Percentiles rank a stretch among this genome's conserved stretches.
These are phyloP conservation scores for Hanleya hanleyi DNA, from an alignment of 2,888 invertebrate genomes.

Conservation along the genomic window DNA sequence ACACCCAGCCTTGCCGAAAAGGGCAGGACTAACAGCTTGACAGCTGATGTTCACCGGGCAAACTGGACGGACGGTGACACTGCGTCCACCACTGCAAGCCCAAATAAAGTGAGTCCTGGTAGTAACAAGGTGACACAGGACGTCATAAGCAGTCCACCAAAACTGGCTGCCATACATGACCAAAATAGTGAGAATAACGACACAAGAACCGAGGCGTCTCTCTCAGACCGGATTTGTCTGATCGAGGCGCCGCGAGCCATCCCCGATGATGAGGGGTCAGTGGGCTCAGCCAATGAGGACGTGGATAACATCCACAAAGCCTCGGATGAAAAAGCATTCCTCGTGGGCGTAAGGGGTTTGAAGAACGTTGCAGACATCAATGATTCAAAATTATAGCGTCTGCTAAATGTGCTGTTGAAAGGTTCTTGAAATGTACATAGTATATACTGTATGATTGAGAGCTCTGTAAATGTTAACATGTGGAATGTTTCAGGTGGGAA, in stretches of 20 bases:
- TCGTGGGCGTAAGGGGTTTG: background rate
- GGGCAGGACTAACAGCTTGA: background rate
- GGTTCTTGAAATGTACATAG: too few relatives aligned
- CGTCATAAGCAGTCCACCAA: too few relatives aligned
- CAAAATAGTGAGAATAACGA: background rate
- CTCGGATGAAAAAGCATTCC: background rate
- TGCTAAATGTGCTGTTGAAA: background rate
- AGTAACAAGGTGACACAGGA: background rate
- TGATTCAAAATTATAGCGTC: background rate
- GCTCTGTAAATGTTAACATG: too few relatives aligned
- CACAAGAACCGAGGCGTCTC: background rate
- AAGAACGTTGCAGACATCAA: background rate
- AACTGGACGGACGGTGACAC: background rate
- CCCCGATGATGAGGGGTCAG: background rate
- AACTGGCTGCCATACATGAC: too few relatives aligned
- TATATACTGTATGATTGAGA: too few relatives aligned
- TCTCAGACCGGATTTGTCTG: background rate
- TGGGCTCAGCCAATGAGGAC: background rate
- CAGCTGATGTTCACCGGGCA: background rate
- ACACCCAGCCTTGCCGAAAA: background rate
- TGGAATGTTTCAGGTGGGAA: too few relatives aligned
- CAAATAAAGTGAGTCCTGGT: background rate
- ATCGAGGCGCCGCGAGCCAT: background rate
- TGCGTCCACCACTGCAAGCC: background rate
- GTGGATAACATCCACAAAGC: background rate